Conservation (phyloP, 2,113 vertebrate genomes). For the Prinia subflava region DNA sequence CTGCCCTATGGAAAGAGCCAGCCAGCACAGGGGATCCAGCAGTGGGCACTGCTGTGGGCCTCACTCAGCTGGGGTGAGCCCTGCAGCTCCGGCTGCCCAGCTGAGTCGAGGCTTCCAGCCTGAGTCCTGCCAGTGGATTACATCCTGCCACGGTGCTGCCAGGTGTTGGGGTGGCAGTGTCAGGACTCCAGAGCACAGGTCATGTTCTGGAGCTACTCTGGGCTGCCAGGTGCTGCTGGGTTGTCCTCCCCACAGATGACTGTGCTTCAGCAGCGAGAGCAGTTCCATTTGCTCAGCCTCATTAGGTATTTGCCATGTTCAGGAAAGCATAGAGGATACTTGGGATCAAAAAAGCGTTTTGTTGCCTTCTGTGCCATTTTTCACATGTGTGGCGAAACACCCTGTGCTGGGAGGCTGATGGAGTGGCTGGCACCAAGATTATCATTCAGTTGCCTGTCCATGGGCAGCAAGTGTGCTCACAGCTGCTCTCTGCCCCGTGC, state of each 20-base stretch:
- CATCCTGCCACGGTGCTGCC: fast-evolving
- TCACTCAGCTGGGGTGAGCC: neutral
- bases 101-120: fast-evolving
- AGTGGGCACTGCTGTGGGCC: fast-evolving
- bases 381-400: neutral
- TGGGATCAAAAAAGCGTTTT: neutral
- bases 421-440: neutral
- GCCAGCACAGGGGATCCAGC: neutral
- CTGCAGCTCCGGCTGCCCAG: neutral
- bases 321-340: neutral
- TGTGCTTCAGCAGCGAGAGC: fast-evolving
- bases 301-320: neutral
- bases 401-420: neutral
- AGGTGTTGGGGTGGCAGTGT: neutral
- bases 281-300: neutral
- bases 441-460: neutral
- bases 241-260: neutral
- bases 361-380: neutral
- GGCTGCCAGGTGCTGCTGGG: neutral
- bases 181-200: neutral
- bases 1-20: neutral
- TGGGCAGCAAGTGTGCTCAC: neutral
- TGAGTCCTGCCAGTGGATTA: neutral
- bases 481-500: neutral
- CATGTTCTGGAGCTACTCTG: neutral